Evolutionary conservation across 2,797 vertebrate genomes (phyloP).

Genomic region (Liparis tanakae): DNA sequence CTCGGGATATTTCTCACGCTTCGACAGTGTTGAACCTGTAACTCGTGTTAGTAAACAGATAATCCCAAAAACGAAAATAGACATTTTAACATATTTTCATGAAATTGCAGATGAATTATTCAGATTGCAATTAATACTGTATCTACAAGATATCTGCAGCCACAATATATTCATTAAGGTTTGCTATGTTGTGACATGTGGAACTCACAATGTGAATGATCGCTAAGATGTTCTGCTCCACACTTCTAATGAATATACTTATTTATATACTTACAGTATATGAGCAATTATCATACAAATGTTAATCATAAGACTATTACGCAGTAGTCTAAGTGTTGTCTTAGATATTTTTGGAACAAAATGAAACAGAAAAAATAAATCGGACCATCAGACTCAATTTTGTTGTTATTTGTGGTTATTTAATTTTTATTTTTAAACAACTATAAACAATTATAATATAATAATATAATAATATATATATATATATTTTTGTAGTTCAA

Average conservation of each 20-base stretch:
- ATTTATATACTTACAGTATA: too few species aligned
- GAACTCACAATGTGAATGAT: neutral
- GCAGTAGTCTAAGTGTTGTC: too few species aligned
- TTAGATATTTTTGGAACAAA: too few species aligned
- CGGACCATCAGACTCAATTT: too few species aligned
- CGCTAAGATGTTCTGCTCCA: neutral
- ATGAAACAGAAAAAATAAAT: too few species aligned
- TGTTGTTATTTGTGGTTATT: too few species aligned
- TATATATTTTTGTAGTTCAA: too few species aligned
- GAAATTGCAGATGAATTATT: conserved; percentile 54
- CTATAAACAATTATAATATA: too few species aligned
- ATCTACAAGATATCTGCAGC: conserved; percentile 6
- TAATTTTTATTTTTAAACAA: too few species aligned
- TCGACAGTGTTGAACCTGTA: conserved; percentile 37
- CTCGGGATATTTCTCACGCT: conserved; percentile 38
- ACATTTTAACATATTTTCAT: conserved; percentile 28
- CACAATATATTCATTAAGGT: neutral
- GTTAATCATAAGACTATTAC: too few species aligned
- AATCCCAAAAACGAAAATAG: conserved; percentile 20
- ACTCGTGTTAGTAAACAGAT: conserved; percentile 59
- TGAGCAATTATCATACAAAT: too few species aligned
- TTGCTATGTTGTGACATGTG: neutral
- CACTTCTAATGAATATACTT: neutral
- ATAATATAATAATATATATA: too few species aligned
- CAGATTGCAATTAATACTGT: conserved; percentile 12